These are phyloP conservation scores for Stomatorhinus walkeri DNA, from an alignment of 2,797 vertebrate genomes.

Conservation along the genomic window DNA sequence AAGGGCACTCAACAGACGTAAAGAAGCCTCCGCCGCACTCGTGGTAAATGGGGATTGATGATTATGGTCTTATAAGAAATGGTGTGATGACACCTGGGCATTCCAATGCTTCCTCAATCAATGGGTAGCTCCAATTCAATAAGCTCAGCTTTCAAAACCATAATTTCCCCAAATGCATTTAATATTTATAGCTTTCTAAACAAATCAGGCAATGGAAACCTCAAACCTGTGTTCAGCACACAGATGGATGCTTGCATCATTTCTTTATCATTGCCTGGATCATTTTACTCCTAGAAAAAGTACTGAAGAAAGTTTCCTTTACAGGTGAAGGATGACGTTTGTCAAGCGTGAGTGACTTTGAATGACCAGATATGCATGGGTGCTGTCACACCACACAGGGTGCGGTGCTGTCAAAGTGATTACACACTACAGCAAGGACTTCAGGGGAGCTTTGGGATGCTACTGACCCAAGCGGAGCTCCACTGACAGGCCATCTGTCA, in stretches of 20 bases:
- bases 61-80: background rate
- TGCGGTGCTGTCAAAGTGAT: background rate
- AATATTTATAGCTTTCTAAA: background rate
- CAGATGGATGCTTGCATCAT: background rate
- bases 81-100: background rate
- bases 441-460: background rate
- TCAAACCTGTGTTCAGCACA: background rate
- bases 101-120: background rate
- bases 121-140: background rate
- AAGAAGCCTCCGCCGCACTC: background rate
- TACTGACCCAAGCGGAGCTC: background rate
- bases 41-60: background rate
- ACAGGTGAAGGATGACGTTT: background rate
- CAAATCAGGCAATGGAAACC: background rate
- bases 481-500: conserved; percentile 3
- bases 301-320: conserved; percentile 4
- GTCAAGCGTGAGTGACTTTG: background rate
- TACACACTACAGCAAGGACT: background rate
- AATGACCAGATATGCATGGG: conserved; percentile 14
- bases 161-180: background rate
- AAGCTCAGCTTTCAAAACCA: background rate
- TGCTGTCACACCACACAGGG: background rate
- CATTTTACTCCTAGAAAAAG: background rate
- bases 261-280: background rate
- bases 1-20: background rate